Evolutionary conservation across 2,113 vertebrate species (phyloP), one percentile per base, ranked within the genome.

Genomic region (Origma solitaria): DNA sequence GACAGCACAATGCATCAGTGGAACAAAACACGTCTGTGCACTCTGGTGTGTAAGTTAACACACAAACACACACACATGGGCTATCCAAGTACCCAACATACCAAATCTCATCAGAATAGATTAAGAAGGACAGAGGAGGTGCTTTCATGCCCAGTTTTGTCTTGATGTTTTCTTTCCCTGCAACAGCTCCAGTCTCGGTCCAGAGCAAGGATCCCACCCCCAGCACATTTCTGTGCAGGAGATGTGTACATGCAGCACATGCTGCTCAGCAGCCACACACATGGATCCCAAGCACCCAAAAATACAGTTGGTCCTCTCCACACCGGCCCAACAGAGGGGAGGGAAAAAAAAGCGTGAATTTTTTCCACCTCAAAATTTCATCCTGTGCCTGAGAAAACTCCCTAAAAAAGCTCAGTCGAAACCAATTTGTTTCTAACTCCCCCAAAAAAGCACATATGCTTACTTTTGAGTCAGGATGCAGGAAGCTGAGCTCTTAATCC

Each of bases 321-420:
- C 54, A 66, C 60, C 64, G 91, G 80, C 92, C 96, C 95, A 88
- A 90, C 33, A 58, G 71, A 70, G 31, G 75, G 68, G 60, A 51
- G 28, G 69, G 10, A 28, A 37, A 60, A 60, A 60, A 40, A 82
- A 90, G 73, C 10, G 38, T 50, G 85, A 83, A 21, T 92, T 93
- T 94, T 96, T 92, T 87, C 91, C 91, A 93, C 88, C 92, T 93
- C 94, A 93, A 75, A 81, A 93, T 97, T 96, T 92, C 95, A 94
- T 93, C 86, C 83, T 93, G 91, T 96, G 95, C 96, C 94, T 97
- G 94, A 97, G 95, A 97, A 97, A 97, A 96, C 86, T 96, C 96
- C 88, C 83, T 88, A 92, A 97, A 97, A 96, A 95, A 97, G 91
- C 91, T 94, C 91, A 51, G 38, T 56, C 24, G 4, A 92, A 96